Evolutionary conservation across 2,113 vertebrate genomes (phyloP).

Genomic region (Hemiscyllium ocellatum): DNA sequence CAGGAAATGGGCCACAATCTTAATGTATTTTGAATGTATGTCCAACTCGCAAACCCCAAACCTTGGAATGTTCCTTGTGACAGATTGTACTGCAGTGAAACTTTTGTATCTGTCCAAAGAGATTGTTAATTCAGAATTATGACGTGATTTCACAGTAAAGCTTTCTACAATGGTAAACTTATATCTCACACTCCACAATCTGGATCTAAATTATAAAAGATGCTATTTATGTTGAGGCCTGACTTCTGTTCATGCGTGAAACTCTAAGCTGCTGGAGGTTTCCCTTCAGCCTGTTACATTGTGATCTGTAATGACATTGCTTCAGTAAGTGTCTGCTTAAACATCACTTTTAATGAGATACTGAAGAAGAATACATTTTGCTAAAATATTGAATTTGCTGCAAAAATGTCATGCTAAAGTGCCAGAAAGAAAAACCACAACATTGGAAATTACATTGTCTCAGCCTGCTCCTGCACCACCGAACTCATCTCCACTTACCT

Average conservation of each 20-base stretch:
- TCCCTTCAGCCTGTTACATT: not conserved
- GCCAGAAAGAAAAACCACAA: not conserved
- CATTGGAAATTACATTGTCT: not conserved
- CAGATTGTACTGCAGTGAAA: not conserved
- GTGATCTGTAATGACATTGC: not conserved
- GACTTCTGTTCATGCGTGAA: not conserved
- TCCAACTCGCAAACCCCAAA: not conserved
- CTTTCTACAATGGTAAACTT: conserved; percentile 1
- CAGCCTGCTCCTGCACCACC: too few relatives aligned
- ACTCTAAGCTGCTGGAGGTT: not conserved
- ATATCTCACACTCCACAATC: not conserved
- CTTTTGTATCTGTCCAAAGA: not conserved
- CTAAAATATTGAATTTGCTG: not conserved
- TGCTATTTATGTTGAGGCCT: not conserved
- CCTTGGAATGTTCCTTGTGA: not conserved
- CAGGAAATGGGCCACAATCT: not conserved
- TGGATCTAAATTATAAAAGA: not conserved
- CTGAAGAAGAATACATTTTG: not conserved
- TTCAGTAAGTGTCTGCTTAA: not conserved
- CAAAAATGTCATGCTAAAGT: not conserved
- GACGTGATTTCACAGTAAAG: not conserved
- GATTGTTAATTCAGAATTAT: not conserved
- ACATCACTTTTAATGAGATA: not conserved
- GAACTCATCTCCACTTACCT: too few relatives aligned
- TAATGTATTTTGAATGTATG: not conserved